Evolutionary conservation across 64 coral and sea anemone species (phyloP), one percentile per base, ranked within the genome.

Genomic region (Dendronephthya gigantea): DNA sequence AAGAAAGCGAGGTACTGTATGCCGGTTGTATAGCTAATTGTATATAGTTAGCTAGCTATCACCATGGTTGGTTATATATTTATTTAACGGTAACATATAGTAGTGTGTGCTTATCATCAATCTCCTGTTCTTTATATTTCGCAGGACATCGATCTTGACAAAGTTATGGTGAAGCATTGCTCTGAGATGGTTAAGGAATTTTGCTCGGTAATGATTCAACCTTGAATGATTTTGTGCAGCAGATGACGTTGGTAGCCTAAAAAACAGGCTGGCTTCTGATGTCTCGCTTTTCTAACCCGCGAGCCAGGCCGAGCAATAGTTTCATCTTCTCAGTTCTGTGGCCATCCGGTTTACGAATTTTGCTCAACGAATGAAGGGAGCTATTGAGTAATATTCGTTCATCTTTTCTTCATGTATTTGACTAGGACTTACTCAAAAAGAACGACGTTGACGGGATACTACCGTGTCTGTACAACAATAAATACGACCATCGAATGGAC

Each of bases 61-160:
- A n/a, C n/a, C n/a, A n/a, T n/a, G n/a, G n/a, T n/a, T n/a, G n/a
- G n/a, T n/a, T n/a, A n/a, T n/a, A n/a, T n/a, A n/a, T n/a, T n/a
- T n/a, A n/a, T n/a, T n/a, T n/a, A 70, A 70, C 8, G 9, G 8
- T 70, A 25, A 70, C 66, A 66, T 6, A 66, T 30, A 23, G 14
- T 50, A 3, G 23, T 34, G 19, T 30, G 29, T 32, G 16, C 10
- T 9, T 85, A 37, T 2, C 15, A 29, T 85, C 0, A 56, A 29
- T 35, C 12, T 4, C 6, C 39, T 28, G 33, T 9, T 82, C 48
- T 65, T 9, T 35, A 28, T 50, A 43, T 8, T 68, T 79, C 1
- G 1, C 48, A 97, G 94, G 94, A 97, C 85, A 92, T 92, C 27
- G 84, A 97, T 30, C 79, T 97, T 29, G 94, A 97, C 81, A 92